Base-by-base conservation (phyloP, 2,797 vertebrate species). In the Hyperoplus immaculatus region DNA sequence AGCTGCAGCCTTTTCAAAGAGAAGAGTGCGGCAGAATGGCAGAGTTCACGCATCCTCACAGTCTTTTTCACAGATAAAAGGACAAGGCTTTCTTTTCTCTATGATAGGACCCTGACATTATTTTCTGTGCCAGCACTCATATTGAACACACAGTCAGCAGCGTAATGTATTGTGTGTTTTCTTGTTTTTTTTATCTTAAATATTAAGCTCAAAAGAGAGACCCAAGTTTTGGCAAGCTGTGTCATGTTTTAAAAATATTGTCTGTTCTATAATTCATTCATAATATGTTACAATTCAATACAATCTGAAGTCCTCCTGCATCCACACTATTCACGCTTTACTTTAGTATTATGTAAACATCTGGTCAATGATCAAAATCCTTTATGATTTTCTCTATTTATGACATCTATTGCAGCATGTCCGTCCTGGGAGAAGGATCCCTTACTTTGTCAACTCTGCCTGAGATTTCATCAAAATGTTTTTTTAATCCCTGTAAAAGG, bases 1-100 rank as follows among this genome's bases (percentile, higher is more conserved):
- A 82, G 66, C 59, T 69, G 67, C 73, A 59, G 29, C 47, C 15
- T 71, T 29, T 69, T 80, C 61, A 71, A 51, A 78, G 60, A 70
- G 60, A 18, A 69, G 46, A 66, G 14, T 50, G 49, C 29, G 56
- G 36, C 49, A 72, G 46, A 68, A 18, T 41, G 53, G 38, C 53
- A 77, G 60, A 81, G 64, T 59, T 78, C 46, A 69, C 21, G 21
- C 14, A 55, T n/a, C 42, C n/a, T 18, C n/a, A 38, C 41, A 14
- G 15, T 68, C 15, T 49, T 71, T 73, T 59, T 49, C 29, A 67
- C 21, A 67, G 38, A 69, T 56, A n/a, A 69, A 62, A 75, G 45
- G 3, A 53, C 6, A 49, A 16, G 13, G n/a, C 54, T 53, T 60
- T n/a, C 57, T 43, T 38, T 69, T 15, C 53, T 57, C 5, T 43